Evolutionary conservation across 2,797 vertebrate genomes (phyloP).

Genomic region (Tokudaia tokunoshimensis): DNA sequence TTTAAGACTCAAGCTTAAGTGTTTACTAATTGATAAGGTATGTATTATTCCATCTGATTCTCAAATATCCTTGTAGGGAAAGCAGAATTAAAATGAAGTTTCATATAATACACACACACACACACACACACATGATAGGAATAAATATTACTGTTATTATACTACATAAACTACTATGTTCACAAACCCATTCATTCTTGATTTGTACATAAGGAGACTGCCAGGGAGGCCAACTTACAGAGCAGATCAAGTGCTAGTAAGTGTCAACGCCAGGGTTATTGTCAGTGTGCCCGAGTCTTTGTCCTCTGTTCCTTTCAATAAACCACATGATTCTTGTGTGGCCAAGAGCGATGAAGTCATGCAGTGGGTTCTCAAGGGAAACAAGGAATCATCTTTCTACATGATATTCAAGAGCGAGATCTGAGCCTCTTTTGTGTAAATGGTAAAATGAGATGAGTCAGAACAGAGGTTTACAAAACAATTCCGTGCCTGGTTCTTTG

Average conservation of each 20-base stretch:
- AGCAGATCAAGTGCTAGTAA: neutral
- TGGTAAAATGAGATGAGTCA: constrained; percentile 56
- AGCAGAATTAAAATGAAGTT: neutral
- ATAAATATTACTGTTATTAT: neutral
- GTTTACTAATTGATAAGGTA: neutral
- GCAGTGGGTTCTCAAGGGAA: constrained; percentile 36
- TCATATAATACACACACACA: too few relatives aligned
- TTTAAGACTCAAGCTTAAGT: neutral
- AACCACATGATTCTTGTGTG: constrained; percentile 34
- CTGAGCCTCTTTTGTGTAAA: constrained; percentile 51
- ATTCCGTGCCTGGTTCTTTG: neutral
- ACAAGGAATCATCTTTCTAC: constrained; percentile 62
- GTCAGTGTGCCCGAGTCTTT: neutral
- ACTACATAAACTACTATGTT: neutral
- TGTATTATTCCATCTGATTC: neutral
- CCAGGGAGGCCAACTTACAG: neutral
- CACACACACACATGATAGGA: neutral
- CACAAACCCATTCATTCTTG: neutral
- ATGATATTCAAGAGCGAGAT: constrained; percentile 53
- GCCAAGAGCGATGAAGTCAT: constrained; percentile 50
- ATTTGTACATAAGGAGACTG: neutral
- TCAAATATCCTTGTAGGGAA: neutral
- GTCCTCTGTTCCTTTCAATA: neutral
- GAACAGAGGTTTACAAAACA: constrained; percentile 31
- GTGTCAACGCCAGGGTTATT: neutral